These are phyloP conservation scores for Tribolium castaneum DNA, from an alignment of 1,140 invertebrate genomes.

Conservation along the genomic window DNA sequence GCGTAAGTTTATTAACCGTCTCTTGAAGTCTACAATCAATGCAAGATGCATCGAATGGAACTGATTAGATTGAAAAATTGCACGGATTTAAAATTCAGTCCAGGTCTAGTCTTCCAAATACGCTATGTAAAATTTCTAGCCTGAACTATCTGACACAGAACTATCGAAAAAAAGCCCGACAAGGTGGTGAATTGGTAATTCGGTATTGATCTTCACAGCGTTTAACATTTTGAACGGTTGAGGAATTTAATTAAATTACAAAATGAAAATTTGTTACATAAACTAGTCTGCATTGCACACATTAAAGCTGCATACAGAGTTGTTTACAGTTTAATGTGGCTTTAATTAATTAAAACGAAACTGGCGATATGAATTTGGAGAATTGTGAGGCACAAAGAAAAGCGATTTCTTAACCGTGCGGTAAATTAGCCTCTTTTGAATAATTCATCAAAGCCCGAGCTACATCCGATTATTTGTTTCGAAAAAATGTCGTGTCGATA, in stretches of 20 bases:
- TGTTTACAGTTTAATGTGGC: slow-evolving; percentile 7
- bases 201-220: background rate
- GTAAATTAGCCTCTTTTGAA: slow-evolving; percentile 20
- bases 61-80: background rate
- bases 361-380: background rate
- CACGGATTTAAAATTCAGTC: background rate
- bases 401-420: slow-evolving; percentile 26
- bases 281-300: background rate
- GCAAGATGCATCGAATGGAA: background rate
- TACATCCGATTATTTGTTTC: slow-evolving; percentile 34
- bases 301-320: background rate
- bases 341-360: slow-evolving; percentile 3
- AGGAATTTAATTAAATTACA: slow-evolving; percentile 25
- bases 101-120: background rate
- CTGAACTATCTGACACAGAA: no score
- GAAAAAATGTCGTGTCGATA: slow-evolving; percentile 34
- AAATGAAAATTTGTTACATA: slow-evolving; percentile 25
- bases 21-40: background rate
- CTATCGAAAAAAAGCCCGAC: background rate
- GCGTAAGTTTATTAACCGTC: slow-evolving; percentile 10
- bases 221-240: slow-evolving; percentile 6
- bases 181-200: background rate
- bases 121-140: slow-evolving; percentile 10
- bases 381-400: slow-evolving; percentile 2
- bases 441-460: slow-evolving; percentile 24